Evolutionary conservation across 2,113 vertebrate genomes (phyloP), one percentile per base, ranked within the genome.

Genomic region (Barbus barbus): DNA sequence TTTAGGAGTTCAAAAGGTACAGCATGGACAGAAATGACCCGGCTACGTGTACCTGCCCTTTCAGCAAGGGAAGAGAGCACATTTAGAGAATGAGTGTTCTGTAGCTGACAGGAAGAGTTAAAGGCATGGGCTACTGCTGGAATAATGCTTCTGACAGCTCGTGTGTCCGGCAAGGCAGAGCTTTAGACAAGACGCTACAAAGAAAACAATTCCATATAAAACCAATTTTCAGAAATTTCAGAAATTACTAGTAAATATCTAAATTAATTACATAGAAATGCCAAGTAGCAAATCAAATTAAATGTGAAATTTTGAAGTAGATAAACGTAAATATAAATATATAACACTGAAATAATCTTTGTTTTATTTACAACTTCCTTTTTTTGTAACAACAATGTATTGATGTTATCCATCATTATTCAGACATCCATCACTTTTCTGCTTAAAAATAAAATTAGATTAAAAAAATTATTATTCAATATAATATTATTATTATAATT

Each of bases 81-180:
- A n/a, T 53, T 69, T 14, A 8, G 65, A 36, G 46, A 56, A 41
- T 0, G 46, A 51, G 18, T n/a, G 46, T 53, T 81, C 24, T 36
- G 44, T 12, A 28, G 12, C 84, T 76, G 69, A 69, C 26, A 56
- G 78, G 12, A 41, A 31, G 38, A 4, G 36, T 72, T 69, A 11
- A 67, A 82, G 12, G 12, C 75, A 36, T 3, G 0, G 87, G 86
- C 74, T 84, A 85, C 82, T 73, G 82, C 91, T 81, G 24, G 89
- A 91, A 91, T 90, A 93, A 93, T 92, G 79, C 67, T 82, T 76
- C 77, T 88, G 90, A 90, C 91, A 91, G 87, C 33, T 38, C 56
- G 56, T 78, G 73, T 84, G 89, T 84, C 78, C 41, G 65, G 85
- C 85, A 75, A 85, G 86, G 86, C 81, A 87, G 78, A 72, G 76